A percentile compares a stretch with the other conserved stretches of the same genome.
Conservation (phyloP, 2,888 invertebrate species). For the Stictocephala bisonia region DNA sequence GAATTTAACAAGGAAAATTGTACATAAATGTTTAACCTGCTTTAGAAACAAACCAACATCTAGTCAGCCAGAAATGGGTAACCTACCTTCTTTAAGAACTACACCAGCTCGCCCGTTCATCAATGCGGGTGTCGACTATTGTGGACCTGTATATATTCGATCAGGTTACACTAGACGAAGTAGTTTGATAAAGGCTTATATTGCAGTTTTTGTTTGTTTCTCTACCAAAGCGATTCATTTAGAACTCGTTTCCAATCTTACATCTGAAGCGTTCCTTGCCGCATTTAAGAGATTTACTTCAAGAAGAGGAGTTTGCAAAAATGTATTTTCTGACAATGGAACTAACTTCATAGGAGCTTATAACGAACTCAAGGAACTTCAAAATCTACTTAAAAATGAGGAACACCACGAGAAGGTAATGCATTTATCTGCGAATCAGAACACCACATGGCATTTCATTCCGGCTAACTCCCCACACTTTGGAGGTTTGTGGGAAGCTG, state of each 20-base stretch:
- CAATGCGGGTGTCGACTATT: constrained; percentile 54
- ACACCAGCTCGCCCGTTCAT: constrained; percentile 48
- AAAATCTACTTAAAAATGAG: neutral
- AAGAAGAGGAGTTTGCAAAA: constrained; percentile 56
- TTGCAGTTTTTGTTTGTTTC: constrained; percentile 60
- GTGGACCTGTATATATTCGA: constrained; percentile 51
- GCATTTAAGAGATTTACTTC: constrained; percentile 60
- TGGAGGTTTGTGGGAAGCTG: constrained; percentile 61
- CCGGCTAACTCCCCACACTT: constrained; percentile 59
- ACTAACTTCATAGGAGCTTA: constrained; percentile 61
- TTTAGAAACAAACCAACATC: neutral
- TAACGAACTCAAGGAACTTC: neutral
- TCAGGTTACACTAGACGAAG: neutral
- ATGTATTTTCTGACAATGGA: constrained; percentile 61
- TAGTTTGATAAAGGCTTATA: constrained; percentile 51
- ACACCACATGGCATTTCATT: constrained; percentile 44
- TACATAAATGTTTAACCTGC: constrained; percentile 49
- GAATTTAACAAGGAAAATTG: constrained; percentile 47
- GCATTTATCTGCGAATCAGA: constrained; percentile 41
- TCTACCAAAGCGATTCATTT: constrained; percentile 61
- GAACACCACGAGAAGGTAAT: neutral
- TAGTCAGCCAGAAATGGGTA: neutral
- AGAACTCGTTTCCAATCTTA: constrained; percentile 59
- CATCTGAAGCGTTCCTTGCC: constrained; percentile 60
- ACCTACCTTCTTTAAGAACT: constrained; percentile 49